A percentile compares a stretch with the other conserved stretches of the same genome.
Conservation (phyloP, 2,797 vertebrate species). For the Rhinoraja longicauda region DNA sequence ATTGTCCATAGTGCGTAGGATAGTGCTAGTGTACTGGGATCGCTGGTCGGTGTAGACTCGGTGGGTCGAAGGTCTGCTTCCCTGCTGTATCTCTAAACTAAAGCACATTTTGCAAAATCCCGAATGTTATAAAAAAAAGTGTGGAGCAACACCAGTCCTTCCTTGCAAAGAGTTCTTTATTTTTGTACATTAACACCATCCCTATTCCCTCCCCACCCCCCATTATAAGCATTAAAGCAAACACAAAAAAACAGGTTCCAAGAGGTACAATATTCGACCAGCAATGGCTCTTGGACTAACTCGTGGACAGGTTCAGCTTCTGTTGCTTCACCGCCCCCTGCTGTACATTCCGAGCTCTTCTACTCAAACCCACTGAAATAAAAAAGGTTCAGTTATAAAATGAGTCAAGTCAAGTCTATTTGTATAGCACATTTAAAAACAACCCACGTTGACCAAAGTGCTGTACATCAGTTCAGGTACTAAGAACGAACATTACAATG, state of each 20-base stretch:
- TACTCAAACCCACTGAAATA: slow-evolving; percentile 28
- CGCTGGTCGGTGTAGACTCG: too few species aligned
- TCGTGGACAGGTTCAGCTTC: neutral
- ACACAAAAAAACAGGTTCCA: neutral
- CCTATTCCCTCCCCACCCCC: neutral
- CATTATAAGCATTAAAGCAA: neutral
- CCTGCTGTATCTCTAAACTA: too few species aligned
- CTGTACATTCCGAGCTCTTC: neutral
- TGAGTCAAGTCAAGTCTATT: too few species aligned
- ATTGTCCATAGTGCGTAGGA: too few species aligned
- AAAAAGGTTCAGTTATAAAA: neutral
- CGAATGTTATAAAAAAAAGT: neutral
- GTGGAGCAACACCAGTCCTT: neutral
- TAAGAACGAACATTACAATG: too few species aligned
- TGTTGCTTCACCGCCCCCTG: neutral
- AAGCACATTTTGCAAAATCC: neutral
- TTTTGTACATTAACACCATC: neutral
- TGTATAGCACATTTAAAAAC: too few species aligned
- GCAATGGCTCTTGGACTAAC: neutral
- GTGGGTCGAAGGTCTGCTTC: too few species aligned
- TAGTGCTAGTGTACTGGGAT: too few species aligned
- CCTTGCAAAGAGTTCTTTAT: neutral
- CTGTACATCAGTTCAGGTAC: too few species aligned
- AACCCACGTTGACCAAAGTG: too few species aligned
- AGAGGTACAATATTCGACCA: neutral